A percentile compares a stretch with the other conserved stretches of the same genome.
phyloP scores from a whole-genome alignment of 2,113 vertebrate species.

The Oryzias javanicus region DNA sequence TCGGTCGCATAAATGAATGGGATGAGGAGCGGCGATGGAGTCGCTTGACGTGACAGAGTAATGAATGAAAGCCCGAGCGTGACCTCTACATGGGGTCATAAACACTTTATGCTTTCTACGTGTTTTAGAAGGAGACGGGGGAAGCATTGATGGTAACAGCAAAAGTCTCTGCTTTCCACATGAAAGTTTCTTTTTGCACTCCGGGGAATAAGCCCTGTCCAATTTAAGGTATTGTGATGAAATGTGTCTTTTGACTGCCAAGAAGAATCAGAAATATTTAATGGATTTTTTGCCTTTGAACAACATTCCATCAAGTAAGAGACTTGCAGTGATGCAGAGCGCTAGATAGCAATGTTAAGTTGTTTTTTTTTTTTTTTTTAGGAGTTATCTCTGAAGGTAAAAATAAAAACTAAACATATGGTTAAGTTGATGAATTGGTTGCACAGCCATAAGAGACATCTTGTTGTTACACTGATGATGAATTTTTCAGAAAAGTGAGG shows the following conservation, averaged over 20 bases:
- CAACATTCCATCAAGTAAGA: conserved; percentile 5
- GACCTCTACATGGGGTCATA: conserved; percentile 64
- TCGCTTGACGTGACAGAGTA: conserved; percentile 64
- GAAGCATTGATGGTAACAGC: conserved; percentile 32
- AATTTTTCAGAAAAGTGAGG: conserved; percentile 30
- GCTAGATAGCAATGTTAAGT: conserved; percentile 22
- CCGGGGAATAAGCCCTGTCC: conserved; percentile 41
- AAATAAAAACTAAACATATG: conserved; percentile 18
- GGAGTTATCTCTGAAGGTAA: conserved; percentile 17
- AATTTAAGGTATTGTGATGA: conserved; percentile 45
- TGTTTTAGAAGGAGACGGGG: conserved; percentile 31
- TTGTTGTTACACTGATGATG: conserved; percentile 26
- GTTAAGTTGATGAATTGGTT: conserved; percentile 38
- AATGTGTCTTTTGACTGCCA: conserved; percentile 51
- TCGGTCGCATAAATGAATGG: conserved; percentile 58
- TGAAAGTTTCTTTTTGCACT: conserved; percentile 51
- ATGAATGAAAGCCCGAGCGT: conserved; percentile 62
- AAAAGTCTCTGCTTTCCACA: conserved; percentile 38
- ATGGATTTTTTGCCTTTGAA: conserved; percentile 49
- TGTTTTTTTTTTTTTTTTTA: conserved; percentile 16
- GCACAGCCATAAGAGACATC: conserved; percentile 21
- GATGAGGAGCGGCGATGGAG: conserved; percentile 62
- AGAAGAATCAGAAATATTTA: conserved; percentile 36
- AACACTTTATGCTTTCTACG: conserved; percentile 64
- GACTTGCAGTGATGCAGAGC: conserved; percentile 13